phyloP scores from a whole-genome alignment of 2,888 invertebrate species.

The Tinea semifulvella region DNA sequence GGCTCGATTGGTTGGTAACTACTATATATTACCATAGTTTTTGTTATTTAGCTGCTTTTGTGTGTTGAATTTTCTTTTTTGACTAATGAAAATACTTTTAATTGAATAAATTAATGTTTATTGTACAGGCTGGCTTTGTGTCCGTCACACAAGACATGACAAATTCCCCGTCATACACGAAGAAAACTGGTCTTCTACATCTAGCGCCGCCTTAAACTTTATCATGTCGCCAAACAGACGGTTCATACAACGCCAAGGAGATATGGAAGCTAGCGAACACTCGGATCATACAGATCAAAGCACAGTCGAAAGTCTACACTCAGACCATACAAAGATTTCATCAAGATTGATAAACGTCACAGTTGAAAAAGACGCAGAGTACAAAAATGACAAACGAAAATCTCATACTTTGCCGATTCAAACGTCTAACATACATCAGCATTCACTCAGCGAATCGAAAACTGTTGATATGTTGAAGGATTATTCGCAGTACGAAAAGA shows the following conservation, averaged over 20 bases:
- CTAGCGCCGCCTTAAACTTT: slow-evolving; percentile 35
- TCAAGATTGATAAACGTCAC: slow-evolving; percentile 29
- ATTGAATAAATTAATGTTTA: neutral
- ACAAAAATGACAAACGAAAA: slow-evolving; percentile 39
- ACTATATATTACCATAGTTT: no score
- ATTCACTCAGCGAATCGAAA: slow-evolving; percentile 74
- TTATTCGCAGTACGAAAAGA: slow-evolving; percentile 42
- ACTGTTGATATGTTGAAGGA: slow-evolving; percentile 69
- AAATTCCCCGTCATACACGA: slow-evolving; percentile 80
- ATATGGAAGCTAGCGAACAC: slow-evolving; percentile 51
- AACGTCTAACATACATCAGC: slow-evolving; percentile 67
- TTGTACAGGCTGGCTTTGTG: slow-evolving; percentile 74
- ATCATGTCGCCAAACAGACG: slow-evolving; percentile 44
- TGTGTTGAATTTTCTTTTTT: no score
- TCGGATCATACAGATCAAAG: slow-evolving; percentile 60
- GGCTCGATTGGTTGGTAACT: no score
- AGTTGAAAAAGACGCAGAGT: slow-evolving; percentile 32
- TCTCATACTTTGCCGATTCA: slow-evolving; percentile 68
- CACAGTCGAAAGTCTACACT: slow-evolving; percentile 48
- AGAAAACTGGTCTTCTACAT: slow-evolving; percentile 63
- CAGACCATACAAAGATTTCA: slow-evolving; percentile 35
- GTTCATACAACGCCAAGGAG: slow-evolving; percentile 32
- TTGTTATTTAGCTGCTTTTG: no score
- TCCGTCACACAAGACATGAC: slow-evolving; percentile 79
- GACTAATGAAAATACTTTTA: neutral